Conservation (phyloP, 2,113 vertebrate species). For the Bos javanicus region DNA sequence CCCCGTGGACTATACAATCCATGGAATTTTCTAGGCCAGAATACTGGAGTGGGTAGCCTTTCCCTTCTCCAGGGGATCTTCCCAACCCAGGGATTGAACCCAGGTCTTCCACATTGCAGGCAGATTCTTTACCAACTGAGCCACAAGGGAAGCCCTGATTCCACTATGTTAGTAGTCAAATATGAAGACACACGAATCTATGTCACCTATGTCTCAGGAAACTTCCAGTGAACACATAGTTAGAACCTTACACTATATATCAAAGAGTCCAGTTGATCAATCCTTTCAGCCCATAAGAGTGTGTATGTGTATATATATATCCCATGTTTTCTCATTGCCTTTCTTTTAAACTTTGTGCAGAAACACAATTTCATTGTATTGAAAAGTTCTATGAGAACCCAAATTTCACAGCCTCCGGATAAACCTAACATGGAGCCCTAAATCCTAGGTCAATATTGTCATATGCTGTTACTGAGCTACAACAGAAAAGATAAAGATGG, state of each 20-base stretch:
- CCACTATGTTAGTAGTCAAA: neutral
- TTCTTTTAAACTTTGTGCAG: constrained; percentile 17
- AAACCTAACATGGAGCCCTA: neutral
- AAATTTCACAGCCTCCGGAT: neutral
- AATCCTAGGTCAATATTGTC: neutral
- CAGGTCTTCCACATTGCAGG: neutral
- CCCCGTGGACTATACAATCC: neutral
- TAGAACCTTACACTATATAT: neutral
- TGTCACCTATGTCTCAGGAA: neutral
- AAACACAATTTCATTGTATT: neutral
- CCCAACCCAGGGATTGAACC: neutral
- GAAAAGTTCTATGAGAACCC: neutral
- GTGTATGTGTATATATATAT: rapidly evolving
- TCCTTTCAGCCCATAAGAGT: neutral
- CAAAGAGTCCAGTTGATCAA: neutral
- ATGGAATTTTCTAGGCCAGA: neutral
- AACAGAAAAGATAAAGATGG: neutral
- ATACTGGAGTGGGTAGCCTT: neutral
- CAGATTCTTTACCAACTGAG: neutral
- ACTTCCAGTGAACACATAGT: neutral
- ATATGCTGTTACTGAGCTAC: neutral
- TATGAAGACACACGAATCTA: neutral
- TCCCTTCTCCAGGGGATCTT: neutral
- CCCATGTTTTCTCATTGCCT: neutral
- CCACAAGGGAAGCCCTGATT: neutral